These are phyloP conservation scores for Notechis scutatus DNA, from an alignment of 2,113 vertebrate species.

Conservation along the genomic window DNA sequence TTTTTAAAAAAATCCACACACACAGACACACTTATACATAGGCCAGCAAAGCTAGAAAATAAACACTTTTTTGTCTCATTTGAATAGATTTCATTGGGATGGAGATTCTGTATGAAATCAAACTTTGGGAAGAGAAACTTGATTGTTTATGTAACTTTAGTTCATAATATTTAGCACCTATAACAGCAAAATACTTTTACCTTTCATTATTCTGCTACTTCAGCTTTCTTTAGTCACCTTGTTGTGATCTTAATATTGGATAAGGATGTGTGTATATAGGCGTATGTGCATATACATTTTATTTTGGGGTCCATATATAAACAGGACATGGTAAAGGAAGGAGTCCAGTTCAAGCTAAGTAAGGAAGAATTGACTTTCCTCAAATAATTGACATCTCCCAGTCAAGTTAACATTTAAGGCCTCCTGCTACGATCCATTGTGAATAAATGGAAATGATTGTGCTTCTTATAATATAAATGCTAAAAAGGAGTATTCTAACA, in stretches of 20 bases:
- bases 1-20: neutral
- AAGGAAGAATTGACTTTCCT: neutral
- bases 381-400: neutral
- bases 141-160: neutral
- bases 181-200: neutral
- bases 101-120: neutral
- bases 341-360: neutral
- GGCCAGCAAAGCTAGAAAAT: neutral
- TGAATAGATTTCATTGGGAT: neutral
- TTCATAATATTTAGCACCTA: neutral
- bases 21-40: neutral
- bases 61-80: neutral
- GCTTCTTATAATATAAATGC: neutral
- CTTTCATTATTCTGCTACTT: neutral
- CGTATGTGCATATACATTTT: neutral
- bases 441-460: neutral
- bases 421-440: neutral
- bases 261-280: neutral
- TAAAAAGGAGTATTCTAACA: neutral
- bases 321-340: neutral
- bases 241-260: conserved; percentile 21
- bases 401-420: neutral
- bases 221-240: neutral
- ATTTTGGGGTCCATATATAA: conserved; percentile 4
- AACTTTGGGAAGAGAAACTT: neutral